Conservation (phyloP, 2,113 vertebrate species). For the Microcebus jonahi region DNA sequence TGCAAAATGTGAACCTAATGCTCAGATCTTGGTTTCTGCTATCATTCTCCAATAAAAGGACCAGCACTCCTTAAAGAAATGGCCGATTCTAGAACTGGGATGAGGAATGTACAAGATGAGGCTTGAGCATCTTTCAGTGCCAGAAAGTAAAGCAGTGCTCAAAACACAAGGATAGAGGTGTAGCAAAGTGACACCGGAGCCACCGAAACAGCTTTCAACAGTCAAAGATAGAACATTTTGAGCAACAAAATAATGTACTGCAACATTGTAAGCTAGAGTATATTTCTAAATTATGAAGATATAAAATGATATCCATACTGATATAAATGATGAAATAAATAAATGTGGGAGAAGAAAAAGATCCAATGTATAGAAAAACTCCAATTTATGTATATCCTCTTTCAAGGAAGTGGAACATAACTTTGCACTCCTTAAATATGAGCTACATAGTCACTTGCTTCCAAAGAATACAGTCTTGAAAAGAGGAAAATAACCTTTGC, state of each 20-base stretch:
- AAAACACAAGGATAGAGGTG: not conserved
- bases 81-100: not conserved
- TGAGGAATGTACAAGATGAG: not conserved
- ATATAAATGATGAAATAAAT: not conserved
- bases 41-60: not conserved
- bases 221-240: not conserved
- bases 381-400: too few relatives aligned
- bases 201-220: not conserved
- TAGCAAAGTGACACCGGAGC: not conserved
- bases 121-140: not conserved
- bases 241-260: not conserved
- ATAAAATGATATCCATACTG: not conserved
- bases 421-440: not conserved
- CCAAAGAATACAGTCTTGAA: not conserved
- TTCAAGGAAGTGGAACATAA: not conserved
- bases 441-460: not conserved
- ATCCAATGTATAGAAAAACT: not conserved
- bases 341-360: not conserved
- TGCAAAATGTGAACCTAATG: not conserved
- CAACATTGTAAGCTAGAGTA: not conserved
- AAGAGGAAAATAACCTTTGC: not conserved
- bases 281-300: not conserved
- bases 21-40: not conserved
- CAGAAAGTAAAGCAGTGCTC: not conserved
- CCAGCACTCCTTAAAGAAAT: not conserved